Evolutionary conservation across 2,888 invertebrate genomes (phyloP).

Genomic region (Chymomyza procnemis): DNA sequence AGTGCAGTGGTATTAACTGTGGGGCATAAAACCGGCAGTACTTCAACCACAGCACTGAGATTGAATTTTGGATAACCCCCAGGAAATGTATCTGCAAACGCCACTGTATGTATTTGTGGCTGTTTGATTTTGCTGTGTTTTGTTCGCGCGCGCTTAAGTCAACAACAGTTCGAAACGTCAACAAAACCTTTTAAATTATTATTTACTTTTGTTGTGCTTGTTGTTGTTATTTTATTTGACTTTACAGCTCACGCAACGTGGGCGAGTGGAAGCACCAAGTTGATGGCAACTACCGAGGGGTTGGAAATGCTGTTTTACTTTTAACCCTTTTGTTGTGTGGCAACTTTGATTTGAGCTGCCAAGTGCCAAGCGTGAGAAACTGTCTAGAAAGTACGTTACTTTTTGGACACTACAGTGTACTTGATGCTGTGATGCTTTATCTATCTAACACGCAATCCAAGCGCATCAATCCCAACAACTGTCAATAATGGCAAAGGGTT

Average conservation of each 20-base stretch:
- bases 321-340: constrained; percentile 43
- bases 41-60: no score
- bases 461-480: constrained; percentile 1
- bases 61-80: no score
- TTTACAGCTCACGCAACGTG: constrained; percentile 33
- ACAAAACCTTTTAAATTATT: constrained; percentile 72
- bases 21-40: no score
- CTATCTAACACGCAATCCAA: no score
- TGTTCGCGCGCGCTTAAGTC: constrained; percentile 74
- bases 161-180: constrained; percentile 74
- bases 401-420: background rate
- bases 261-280: background rate
- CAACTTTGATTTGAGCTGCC: background rate
- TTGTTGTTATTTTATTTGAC: constrained; percentile 60
- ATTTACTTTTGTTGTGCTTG: constrained; percentile 69
- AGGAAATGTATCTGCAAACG: no score
- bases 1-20: no score
- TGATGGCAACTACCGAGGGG: background rate
- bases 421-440: background rate
- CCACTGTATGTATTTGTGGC: constrained; percentile 21
- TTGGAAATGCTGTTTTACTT: background rate
- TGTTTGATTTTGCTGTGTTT: constrained; percentile 65
- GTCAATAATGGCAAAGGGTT: constrained; percentile 12
- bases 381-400: constrained; percentile 39
- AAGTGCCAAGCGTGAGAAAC: constrained; percentile 51